Evolutionary conservation across 2,888 invertebrate species (phyloP).

Genomic region (Helicoverpa assulta): DNA sequence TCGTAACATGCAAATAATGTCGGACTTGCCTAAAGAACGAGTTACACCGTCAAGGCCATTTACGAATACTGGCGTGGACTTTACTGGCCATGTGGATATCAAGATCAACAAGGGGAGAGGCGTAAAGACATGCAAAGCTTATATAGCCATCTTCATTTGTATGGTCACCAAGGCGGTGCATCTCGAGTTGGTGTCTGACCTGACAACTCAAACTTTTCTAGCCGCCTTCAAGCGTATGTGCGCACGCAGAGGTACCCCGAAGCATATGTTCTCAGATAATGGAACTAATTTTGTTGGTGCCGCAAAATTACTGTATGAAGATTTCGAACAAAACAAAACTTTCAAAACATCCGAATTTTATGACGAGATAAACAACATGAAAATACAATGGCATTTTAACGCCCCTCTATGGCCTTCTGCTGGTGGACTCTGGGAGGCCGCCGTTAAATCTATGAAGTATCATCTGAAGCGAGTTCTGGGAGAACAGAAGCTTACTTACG

Average conservation of each 20-base stretch:
- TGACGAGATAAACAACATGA: neutral
- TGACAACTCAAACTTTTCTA: constrained; percentile 2
- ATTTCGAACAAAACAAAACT: constrained; percentile 4
- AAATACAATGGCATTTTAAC: constrained; percentile 8
- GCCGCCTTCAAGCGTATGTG: constrained; percentile 4
- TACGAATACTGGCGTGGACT: constrained; percentile 24
- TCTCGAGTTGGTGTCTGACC: constrained; percentile 31
- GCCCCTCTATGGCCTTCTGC: constrained; percentile 6
- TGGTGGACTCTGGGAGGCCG: constrained; percentile 18
- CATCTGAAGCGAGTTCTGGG: constrained; percentile 17
- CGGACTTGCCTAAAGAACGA: constrained; percentile 15
- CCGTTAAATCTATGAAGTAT: constrained; percentile 13
- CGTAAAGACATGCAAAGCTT: constrained; percentile 20
- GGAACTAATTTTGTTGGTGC: constrained; percentile 10
- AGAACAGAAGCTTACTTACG: constrained; percentile 19
- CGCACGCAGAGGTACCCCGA: constrained; percentile 8
- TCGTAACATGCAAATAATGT: constrained; percentile 16
- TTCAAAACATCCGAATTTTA: constrained; percentile 5
- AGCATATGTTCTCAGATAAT: constrained; percentile 1
- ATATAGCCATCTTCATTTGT: constrained; percentile 18
- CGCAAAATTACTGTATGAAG: neutral
- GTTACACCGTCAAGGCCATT: constrained; percentile 13
- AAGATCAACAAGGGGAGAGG: constrained; percentile 31
- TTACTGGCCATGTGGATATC: constrained; percentile 29
- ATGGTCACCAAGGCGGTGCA: constrained; percentile 36